phyloP scores from a whole-genome alignment of 2,888 invertebrate genomes.

The Cosmopolites sordidus region DNA sequence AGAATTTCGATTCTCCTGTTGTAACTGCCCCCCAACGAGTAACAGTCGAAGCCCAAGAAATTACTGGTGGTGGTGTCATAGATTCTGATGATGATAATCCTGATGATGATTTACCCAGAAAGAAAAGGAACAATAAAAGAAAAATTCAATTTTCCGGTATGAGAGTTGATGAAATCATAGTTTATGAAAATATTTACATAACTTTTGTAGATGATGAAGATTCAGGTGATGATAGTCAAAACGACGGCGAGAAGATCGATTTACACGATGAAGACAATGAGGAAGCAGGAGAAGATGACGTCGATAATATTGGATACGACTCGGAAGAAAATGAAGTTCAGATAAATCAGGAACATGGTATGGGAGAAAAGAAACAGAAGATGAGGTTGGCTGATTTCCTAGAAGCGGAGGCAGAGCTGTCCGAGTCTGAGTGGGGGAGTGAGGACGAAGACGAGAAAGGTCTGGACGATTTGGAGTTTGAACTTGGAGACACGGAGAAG shows the following conservation, averaged over 20 bases:
- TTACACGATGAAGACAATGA: conserved; percentile 45
- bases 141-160: conserved; percentile 52
- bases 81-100: conserved; percentile 36
- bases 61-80: conserved; percentile 34
- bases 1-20: conserved; percentile 38
- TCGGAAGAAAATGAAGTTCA: conserved; percentile 78
- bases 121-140: conserved; percentile 39
- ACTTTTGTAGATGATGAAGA: conserved; percentile 42
- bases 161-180: neutral
- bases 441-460: conserved; percentile 83
- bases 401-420: conserved; percentile 87
- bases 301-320: conserved; percentile 63
- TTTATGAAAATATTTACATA: neutral
- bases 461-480: conserved; percentile 74
- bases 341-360: conserved; percentile 23
- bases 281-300: conserved; percentile 36
- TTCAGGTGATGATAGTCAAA: conserved; percentile 38
- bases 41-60: conserved; percentile 30
- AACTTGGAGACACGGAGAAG: conserved; percentile 79
- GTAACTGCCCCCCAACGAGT: neutral
- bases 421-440: conserved; percentile 86
- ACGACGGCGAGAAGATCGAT: conserved; percentile 41
- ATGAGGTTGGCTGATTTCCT: conserved; percentile 66
- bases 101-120: neutral
- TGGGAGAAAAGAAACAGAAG: conserved; percentile 6